These are phyloP conservation scores for Phalacrocorax brasilianus DNA, from an alignment of 2,113 vertebrate genomes.

Conservation along the genomic window DNA sequence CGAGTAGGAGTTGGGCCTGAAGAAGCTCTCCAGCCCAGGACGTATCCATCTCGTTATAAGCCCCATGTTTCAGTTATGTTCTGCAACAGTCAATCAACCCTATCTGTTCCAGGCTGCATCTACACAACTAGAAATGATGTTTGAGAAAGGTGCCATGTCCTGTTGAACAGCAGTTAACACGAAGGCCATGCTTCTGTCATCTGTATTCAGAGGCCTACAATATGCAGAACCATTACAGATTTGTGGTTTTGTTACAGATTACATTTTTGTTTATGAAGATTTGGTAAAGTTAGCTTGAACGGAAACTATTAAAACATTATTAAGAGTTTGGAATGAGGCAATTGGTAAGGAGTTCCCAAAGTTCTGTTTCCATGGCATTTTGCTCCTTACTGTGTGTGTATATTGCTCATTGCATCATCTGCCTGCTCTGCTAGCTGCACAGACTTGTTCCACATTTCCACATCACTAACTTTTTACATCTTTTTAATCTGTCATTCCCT, in stretches of 20 bases:
- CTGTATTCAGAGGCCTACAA: not conserved
- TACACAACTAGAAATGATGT: not conserved
- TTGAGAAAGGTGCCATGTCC: not conserved
- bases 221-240: not conserved
- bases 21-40: not conserved
- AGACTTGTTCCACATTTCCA: not conserved
- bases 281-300: not conserved
- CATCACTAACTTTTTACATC: not conserved
- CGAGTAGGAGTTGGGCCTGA: not conserved
- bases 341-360: not conserved
- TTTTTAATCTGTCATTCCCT: not conserved
- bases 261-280: too few species aligned
- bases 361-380: not conserved
- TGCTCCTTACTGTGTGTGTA: not conserved
- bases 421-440: not conserved
- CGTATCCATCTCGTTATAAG: fast-evolving
- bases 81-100: not conserved
- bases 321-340: not conserved
- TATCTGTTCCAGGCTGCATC: fast-evolving
- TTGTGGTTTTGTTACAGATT: too few species aligned
- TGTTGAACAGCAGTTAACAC: not conserved
- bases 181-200: not conserved
- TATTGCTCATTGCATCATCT: fast-evolving
- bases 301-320: not conserved
- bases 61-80: not conserved